Evolutionary conservation across 2,797 vertebrate species (phyloP).

Genomic region (Vespertilio murinus): DNA sequence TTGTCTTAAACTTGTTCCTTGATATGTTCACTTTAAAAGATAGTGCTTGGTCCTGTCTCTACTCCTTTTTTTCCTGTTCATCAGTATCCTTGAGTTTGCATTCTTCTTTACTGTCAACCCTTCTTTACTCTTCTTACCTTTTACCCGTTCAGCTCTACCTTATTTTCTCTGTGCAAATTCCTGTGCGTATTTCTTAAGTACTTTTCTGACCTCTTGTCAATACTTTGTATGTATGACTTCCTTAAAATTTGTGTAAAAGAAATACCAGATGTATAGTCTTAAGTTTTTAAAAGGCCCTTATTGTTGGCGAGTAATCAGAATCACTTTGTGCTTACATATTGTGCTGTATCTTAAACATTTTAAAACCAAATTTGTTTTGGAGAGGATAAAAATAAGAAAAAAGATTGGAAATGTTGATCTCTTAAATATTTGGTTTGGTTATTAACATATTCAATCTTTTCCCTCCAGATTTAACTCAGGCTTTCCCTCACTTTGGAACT

Average conservation of each 20-base stretch:
- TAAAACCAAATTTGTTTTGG: conserved; percentile 43
- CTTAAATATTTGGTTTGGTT: conserved; percentile 66
- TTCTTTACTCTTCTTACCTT: conserved; percentile 39
- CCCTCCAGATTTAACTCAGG: conserved; percentile 77
- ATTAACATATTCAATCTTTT: conserved; percentile 76
- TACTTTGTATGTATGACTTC: conserved; percentile 1
- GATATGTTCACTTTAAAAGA: not conserved
- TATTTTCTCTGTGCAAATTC: conserved; percentile 13
- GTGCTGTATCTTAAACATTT: conserved; percentile 46
- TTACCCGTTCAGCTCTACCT: not conserved
- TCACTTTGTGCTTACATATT: conserved; percentile 5
- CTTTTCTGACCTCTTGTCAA: conserved; percentile 28
- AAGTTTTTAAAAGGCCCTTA: conserved; percentile 35
- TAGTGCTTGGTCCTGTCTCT: not conserved
- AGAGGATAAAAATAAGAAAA: conserved; percentile 59
- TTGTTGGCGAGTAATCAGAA: conserved; percentile 27
- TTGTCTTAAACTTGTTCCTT: conserved; percentile 29
- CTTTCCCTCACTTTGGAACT: conserved; percentile 76
- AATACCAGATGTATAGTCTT: conserved; percentile 4
- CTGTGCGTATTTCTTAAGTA: not conserved
- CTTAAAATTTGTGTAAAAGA: conserved; percentile 54
- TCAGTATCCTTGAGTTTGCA: conserved; percentile 48
- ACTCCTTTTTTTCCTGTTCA: conserved; percentile 7
- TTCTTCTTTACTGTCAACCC: not conserved
- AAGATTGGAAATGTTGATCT: conserved; percentile 68